A percentile compares a stretch with the other conserved stretches of the same genome.
Conservation (phyloP, 2,797 vertebrate species). For the Eidolon dupreanum region DNA sequence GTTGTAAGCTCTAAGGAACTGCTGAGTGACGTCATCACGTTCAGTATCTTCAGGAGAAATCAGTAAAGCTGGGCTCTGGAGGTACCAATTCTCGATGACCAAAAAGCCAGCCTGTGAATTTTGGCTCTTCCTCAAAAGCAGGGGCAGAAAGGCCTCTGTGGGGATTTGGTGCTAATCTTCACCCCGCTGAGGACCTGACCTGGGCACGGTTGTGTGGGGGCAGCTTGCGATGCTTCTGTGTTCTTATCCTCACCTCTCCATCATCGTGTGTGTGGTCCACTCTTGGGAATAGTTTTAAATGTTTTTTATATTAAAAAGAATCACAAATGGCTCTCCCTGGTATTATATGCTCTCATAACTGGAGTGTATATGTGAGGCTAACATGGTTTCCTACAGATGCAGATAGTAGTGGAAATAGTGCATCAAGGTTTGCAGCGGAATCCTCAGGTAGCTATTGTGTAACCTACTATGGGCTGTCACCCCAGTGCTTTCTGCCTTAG, state of each 20-base stretch:
- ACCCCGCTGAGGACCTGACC: neutral
- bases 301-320: neutral
- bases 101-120: neutral
- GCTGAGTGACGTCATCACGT: neutral
- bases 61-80: neutral
- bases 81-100: neutral
- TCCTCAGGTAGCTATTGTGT: neutral
- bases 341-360: neutral
- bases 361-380: neutral
- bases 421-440: fast-evolving
- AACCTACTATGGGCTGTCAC: fast-evolving
- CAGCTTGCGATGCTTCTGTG: neutral
- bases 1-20: neutral
- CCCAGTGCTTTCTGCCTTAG: fast-evolving
- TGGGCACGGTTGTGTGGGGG: neutral
- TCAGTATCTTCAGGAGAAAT: neutral
- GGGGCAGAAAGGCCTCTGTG: neutral
- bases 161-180: neutral
- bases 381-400: neutral
- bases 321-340: neutral
- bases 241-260: neutral
- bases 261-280: neutral
- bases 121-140: neutral
- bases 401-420: fast-evolving
- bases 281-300: neutral